A percentile compares a stretch with the other conserved stretches of the same genome.
These are phyloP conservation scores for Dipodomys stephensi DNA, from an alignment of 2,113 vertebrate species.

Conservation along the genomic window DNA sequence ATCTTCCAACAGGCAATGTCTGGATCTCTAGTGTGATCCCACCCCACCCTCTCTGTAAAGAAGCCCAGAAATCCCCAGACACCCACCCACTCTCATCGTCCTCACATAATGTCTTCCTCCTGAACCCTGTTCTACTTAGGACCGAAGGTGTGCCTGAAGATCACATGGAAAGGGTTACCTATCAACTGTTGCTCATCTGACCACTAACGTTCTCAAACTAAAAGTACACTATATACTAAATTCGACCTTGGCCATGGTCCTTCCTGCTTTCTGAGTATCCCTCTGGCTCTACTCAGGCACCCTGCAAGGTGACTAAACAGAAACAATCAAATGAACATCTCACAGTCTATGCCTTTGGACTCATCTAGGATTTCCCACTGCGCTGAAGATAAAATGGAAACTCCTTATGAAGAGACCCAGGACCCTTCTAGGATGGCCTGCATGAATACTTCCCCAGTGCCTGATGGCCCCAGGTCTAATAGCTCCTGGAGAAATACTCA, in stretches of 20 bases:
- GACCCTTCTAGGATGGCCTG: no score
- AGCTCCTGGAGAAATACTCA: no score
- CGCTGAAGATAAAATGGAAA: not conserved
- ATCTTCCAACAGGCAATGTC: accelerated
- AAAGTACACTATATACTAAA: no score
- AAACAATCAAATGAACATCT: not conserved
- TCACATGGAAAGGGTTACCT: not conserved
- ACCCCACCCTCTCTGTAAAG: not conserved
- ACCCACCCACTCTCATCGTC: accelerated
- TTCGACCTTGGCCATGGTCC: not conserved
- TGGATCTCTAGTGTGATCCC: accelerated
- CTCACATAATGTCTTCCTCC: accelerated
- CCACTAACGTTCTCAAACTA: not conserved
- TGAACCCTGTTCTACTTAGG: not conserved
- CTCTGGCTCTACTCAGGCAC: no score
- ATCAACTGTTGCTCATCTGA: not conserved
- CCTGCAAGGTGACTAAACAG: not conserved
- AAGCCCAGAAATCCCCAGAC: not conserved
- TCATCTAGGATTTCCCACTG: not conserved
- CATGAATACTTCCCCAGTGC: not conserved
- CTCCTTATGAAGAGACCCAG: not conserved
- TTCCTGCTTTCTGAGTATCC: not conserved
- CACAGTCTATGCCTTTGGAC: no score
- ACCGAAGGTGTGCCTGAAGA: accelerated
- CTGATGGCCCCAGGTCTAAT: no score